A percentile compares a stretch with the other conserved stretches of the same genome.
These are phyloP conservation scores for Aphis gossypii DNA, from an alignment of 1,140 invertebrate genomes.

Conservation along the genomic window DNA sequence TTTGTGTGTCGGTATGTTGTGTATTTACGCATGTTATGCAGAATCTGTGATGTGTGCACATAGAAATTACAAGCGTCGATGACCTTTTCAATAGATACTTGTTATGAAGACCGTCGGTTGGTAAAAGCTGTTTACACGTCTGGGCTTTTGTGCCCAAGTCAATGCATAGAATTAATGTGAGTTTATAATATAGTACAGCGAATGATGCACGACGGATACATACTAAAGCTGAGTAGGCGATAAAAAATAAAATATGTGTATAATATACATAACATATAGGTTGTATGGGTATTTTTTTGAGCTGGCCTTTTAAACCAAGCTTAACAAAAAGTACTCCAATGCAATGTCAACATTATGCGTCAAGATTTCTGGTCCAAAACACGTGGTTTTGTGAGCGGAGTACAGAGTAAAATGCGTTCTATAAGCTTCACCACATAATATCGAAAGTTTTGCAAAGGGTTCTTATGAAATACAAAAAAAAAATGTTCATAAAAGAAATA, in stretches of 20 bases:
- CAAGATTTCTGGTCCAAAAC: background rate
- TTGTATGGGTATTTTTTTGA: background rate
- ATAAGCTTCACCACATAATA: background rate
- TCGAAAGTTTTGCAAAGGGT: background rate
- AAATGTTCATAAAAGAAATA: background rate
- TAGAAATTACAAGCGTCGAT: constrained; percentile 19
- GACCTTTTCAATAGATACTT: constrained; percentile 30
- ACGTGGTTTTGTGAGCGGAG: background rate
- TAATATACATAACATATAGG: background rate
- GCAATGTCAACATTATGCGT: constrained; percentile 17
- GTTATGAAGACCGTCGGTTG: background rate
- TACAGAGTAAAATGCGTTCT: background rate
- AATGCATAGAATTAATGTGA: background rate
- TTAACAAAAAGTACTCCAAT: constrained; percentile 17
- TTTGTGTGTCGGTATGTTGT: background rate
- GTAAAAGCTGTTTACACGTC: constrained; percentile 27
- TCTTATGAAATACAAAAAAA: background rate
- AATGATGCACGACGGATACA: background rate
- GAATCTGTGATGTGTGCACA: background rate
- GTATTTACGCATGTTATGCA: background rate
- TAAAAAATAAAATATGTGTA: constrained; percentile 23
- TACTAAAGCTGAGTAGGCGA: background rate
- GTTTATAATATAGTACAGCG: background rate
- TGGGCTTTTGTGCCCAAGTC: background rate
- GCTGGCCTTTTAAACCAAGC: constrained; percentile 13